phyloP scores from a whole-genome alignment of 2,113 vertebrate genomes.

The Muntiacus reevesi region DNA sequence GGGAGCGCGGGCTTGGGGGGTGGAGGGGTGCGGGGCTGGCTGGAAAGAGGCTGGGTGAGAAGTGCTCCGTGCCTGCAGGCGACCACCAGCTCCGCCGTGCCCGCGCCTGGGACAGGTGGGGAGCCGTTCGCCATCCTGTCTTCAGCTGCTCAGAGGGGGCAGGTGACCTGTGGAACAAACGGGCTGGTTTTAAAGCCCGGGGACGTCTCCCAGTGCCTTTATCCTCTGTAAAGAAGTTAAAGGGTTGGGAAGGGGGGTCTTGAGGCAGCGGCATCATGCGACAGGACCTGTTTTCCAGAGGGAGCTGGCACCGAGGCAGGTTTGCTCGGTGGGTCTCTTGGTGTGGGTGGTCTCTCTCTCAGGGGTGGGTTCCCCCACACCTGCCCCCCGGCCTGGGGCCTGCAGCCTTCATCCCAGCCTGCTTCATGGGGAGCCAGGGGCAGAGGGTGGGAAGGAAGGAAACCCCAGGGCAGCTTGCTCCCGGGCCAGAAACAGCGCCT shows the following conservation, averaged over 20 bases:
- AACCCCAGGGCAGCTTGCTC: neutral
- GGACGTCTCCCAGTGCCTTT: neutral
- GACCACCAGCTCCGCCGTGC: fast-evolving
- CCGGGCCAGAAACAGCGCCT: neutral
- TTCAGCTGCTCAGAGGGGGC: fast-evolving
- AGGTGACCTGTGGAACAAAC: neutral
- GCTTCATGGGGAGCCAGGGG: fast-evolving
- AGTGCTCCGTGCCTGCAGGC: fast-evolving
- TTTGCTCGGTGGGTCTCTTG: fast-evolving
- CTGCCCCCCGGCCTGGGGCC: neutral
- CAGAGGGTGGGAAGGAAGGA: no score
- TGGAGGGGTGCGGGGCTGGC: fast-evolving
- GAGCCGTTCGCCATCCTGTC: fast-evolving
- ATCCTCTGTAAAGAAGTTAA: no score
- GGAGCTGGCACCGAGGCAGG: fast-evolving
- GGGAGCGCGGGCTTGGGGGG: neutral
- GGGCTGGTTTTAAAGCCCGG: neutral
- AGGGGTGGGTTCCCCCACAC: neutral
- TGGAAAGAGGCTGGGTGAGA: neutral
- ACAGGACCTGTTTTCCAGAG: neutral
- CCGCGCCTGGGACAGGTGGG: neutral
- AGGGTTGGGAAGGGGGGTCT: no score
- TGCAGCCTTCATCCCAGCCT: neutral
- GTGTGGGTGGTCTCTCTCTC: neutral
- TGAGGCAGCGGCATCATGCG: fast-evolving